Evolutionary conservation across 2,797 vertebrate genomes (phyloP), one percentile per base, ranked within the genome.

Genomic region (Phoxinus dragarum): DNA sequence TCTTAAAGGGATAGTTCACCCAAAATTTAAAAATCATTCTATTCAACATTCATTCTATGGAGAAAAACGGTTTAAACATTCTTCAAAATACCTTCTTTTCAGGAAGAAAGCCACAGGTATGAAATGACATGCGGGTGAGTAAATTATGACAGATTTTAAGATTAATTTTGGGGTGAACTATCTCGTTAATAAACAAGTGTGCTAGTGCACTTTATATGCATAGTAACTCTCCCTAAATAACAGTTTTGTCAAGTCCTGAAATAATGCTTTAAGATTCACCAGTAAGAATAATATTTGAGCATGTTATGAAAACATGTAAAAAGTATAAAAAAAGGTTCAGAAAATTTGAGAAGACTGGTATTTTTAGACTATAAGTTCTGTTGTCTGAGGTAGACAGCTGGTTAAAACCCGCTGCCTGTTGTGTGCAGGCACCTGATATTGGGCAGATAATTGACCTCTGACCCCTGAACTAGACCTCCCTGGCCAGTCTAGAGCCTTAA

Each of bases 341-440:
- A 27, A 88, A 91, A 75, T 92, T 92, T 74, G 67, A 81, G 85
- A 87, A 86, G 72, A 86, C 77, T 82, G 14, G 16, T 86, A 56
- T 87, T 84, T 52, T 40, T 42, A 75, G 76, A 82, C 87, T 75
- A 36, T 40, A 80, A 84, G 27, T 73, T 78, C 75, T 84, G 84
- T 90, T 68, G 73, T 88, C n/a, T 81, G 80, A 91, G 88, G 88
- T 59, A 77, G 73, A 84, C 80, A 81, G 87, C 79, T 44, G 36
- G 85, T 81, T 87, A 86, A 90, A 64, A 69, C 81, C 78, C 16
- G 19, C 83, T 76, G 82, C 84, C 71, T 77, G 61, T 86, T 86
- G 66, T 88, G 74, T 91, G 86, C 88, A 69, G 92, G 88, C 88
- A 94, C 94, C 93, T 91, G 92, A 94, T 91, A 86, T 87, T 89